Base-by-base conservation (phyloP, 2,113 vertebrate genomes). In the Plectropomus leopardus region DNA sequence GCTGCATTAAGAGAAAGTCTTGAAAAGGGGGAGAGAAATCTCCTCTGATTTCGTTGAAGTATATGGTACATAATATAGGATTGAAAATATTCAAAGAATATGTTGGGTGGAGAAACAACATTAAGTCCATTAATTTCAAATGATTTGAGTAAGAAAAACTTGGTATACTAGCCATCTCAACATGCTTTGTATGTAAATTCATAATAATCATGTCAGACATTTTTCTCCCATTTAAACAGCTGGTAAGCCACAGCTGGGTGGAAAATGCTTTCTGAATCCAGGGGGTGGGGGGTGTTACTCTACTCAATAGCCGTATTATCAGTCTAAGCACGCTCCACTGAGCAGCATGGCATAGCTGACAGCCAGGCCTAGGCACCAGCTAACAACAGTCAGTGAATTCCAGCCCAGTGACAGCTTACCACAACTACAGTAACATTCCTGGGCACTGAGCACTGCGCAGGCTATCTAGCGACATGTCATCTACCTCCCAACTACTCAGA, bases 271-370 rank as follows among this genome's bases (percentile, higher is more conserved):
- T 85, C 75, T 70, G 72, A 89, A 80, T 92, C 75, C 83, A 86
- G 66, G 81, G 63, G 61, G 58, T 47, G 61, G 64, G 82, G 72
- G 76, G 79, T 82, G 88, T 86, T 88, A 76, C 85, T 70, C 80
- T 78, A 59, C 86, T 94, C 92, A 94, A 93, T 88, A 77, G 84
- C 84, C 42, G 71, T 80, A 92, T 95, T 93, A 94, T 93, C 87
- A 92, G 92, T 92, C 90, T 17, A 73, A 65, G 82, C 92, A 94
- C 86, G 88, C 92, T 84, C 68, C 74, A 85, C 82, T 81, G 88
- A 94, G 86, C 89, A 89, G 89, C 91, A 83, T 92, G 88, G 92
- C 92, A 92, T 87, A 88, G 92, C 91, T 90, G 93, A 92, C 92
- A 92, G 89, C 90, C 88, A 86, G 88, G 87, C 87, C 83, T 47